These are phyloP conservation scores for Megamerina dolium DNA, from an alignment of 2,888 invertebrate genomes.

Conservation along the genomic window DNA sequence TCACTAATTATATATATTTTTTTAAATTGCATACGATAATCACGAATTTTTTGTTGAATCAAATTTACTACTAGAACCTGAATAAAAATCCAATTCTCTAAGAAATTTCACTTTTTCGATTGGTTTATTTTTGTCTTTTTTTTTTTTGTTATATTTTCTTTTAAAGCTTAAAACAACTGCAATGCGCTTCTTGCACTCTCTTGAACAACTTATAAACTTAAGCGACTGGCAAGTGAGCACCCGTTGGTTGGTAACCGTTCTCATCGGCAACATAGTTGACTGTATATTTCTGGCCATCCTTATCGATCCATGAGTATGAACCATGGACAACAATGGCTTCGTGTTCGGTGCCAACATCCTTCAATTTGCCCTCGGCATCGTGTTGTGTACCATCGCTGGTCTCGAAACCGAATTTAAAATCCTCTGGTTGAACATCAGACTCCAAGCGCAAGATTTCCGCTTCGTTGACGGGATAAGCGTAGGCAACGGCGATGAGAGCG, in stretches of 20 bases:
- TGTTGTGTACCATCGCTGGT: conserved; percentile 52
- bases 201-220: background rate
- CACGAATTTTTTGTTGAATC: too few relatives aligned
- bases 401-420: conserved; percentile 54
- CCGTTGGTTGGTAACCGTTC: conserved; percentile 46
- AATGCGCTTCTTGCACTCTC: too few relatives aligned
- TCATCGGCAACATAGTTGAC: conserved; percentile 45
- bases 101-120: background rate
- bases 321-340: conserved; percentile 51
- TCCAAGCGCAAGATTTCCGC: conserved; percentile 32
- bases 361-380: conserved; percentile 50
- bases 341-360: conserved; percentile 51
- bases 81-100: background rate
- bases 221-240: conserved; percentile 47
- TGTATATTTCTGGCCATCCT: conserved; percentile 54
- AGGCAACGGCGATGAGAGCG: conserved; percentile 34
- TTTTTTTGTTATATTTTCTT: background rate
- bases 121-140: background rate
- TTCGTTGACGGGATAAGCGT: conserved; percentile 37
- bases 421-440: conserved; percentile 54
- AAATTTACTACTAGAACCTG: too few relatives aligned
- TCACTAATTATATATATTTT: too few relatives aligned
- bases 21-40: too few relatives aligned
- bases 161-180: too few relatives aligned
- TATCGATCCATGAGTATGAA: conserved; percentile 51